These are phyloP conservation scores for Ceyx margarethae DNA, from an alignment of 2,113 vertebrate species.

Conservation along the genomic window DNA sequence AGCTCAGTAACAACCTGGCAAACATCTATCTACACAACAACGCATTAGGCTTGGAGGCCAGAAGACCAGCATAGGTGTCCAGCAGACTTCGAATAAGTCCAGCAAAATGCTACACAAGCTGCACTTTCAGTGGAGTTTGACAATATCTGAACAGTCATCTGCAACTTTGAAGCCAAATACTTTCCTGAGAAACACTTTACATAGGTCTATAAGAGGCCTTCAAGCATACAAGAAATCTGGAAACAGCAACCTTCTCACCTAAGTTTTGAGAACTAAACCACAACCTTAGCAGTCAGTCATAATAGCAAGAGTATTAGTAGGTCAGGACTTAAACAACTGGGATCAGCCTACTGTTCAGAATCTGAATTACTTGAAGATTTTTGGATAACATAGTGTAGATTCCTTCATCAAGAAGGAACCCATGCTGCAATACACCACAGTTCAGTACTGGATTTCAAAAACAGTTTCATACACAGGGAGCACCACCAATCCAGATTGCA, in stretches of 20 bases:
- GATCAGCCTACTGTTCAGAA: not conserved
- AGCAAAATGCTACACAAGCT: not conserved
- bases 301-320: not conserved
- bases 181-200: not conserved
- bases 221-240: not conserved
- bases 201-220: rapidly evolving
- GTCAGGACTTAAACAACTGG: not conserved
- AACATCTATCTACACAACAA: not conserved
- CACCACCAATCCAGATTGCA: not conserved
- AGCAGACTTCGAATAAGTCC: not conserved
- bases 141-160: not conserved
- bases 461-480: not conserved
- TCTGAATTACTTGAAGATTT: not conserved
- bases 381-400: not conserved
- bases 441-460: not conserved
- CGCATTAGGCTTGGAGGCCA: not conserved
- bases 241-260: not conserved
- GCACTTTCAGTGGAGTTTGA: not conserved
- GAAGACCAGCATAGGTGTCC: not conserved
- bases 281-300: not conserved
- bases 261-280: not conserved
- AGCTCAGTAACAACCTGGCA: not conserved
- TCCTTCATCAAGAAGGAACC: not conserved
- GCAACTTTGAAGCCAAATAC: not conserved
- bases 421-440: not conserved